Evolutionary conservation across 2,888 invertebrate species (phyloP).

Genomic region (Eilema griseolum): DNA sequence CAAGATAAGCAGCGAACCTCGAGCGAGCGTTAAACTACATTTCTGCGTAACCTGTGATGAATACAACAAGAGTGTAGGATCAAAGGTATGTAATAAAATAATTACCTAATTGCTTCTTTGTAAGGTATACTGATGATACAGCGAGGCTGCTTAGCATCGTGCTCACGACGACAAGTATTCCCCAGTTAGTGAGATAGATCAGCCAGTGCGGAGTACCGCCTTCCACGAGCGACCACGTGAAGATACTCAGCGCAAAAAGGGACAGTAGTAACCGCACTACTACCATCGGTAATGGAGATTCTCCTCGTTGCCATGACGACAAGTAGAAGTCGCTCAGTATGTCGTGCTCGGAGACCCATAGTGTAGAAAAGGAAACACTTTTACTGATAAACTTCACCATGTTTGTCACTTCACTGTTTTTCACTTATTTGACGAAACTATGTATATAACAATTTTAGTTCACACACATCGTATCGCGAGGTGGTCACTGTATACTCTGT

Average conservation of each 20-base stretch:
- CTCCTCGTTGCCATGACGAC: conserved; percentile 81
- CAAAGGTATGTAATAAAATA: neutral
- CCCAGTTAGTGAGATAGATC: conserved; percentile 82
- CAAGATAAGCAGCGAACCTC: no score
- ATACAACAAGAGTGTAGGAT: neutral
- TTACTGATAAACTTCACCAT: conserved; percentile 81
- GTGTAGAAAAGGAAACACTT: conserved; percentile 64
- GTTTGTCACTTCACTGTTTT: conserved; percentile 52
- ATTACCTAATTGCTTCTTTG: conserved; percentile 54
- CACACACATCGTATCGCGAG: neutral
- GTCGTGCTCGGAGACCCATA: conserved; percentile 77
- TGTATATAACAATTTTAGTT: neutral
- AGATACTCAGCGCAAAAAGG: conserved; percentile 60
- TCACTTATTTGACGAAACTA: conserved; percentile 7
- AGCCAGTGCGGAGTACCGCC: conserved; percentile 66
- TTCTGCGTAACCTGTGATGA: neutral
- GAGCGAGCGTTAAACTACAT: no score
- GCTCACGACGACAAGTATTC: conserved; percentile 65
- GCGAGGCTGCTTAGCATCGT: conserved; percentile 65
- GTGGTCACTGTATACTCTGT: neutral
- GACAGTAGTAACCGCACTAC: conserved; percentile 66
- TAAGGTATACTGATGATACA: conserved; percentile 63
- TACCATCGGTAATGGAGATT: conserved; percentile 73
- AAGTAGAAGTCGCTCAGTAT: conserved; percentile 76
- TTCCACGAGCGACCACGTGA: conserved; percentile 69